Conservation (phyloP, 2,797 vertebrate species). For the Premnoplex brunnescens region DNA sequence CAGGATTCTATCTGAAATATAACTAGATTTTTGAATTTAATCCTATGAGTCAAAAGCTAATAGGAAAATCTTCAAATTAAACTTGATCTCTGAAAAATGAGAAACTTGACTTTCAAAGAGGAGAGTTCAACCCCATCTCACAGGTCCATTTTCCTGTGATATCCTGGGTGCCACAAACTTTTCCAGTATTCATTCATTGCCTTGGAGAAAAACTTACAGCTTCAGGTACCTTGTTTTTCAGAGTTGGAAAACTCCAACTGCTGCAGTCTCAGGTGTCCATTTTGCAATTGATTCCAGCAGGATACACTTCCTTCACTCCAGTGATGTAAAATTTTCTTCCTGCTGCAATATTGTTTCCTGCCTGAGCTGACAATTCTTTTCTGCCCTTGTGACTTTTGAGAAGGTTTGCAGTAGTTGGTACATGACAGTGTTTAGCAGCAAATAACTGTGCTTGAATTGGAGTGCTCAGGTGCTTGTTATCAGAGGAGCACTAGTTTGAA, state of each 20-base stretch:
- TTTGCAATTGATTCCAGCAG: not conserved
- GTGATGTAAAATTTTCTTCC: not conserved
- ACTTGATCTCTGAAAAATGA: not conserved
- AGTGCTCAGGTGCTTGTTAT: not conserved
- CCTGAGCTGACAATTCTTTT: not conserved
- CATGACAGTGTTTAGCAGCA: fast-evolving
- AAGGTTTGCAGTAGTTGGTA: not conserved
- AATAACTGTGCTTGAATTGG: not conserved
- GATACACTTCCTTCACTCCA: not conserved
- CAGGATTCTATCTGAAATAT: not conserved
- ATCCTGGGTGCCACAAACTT: fast-evolving
- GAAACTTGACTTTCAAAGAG: not conserved
- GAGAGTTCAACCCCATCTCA: not conserved
- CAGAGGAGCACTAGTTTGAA: not conserved
- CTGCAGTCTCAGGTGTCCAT: not conserved
- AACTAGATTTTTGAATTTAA: not conserved
- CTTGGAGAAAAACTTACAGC: not conserved
- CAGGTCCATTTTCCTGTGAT: not conserved
- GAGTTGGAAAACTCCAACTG: not conserved
- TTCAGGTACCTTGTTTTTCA: not conserved
- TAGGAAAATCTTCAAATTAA: not conserved
- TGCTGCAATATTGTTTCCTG: not conserved
- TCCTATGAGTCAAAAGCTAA: not conserved
- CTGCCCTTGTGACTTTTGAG: not conserved
- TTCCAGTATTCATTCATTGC: not conserved